phyloP scores from a whole-genome alignment of 2,797 vertebrate genomes.

The Sebastes steindachneri region DNA sequence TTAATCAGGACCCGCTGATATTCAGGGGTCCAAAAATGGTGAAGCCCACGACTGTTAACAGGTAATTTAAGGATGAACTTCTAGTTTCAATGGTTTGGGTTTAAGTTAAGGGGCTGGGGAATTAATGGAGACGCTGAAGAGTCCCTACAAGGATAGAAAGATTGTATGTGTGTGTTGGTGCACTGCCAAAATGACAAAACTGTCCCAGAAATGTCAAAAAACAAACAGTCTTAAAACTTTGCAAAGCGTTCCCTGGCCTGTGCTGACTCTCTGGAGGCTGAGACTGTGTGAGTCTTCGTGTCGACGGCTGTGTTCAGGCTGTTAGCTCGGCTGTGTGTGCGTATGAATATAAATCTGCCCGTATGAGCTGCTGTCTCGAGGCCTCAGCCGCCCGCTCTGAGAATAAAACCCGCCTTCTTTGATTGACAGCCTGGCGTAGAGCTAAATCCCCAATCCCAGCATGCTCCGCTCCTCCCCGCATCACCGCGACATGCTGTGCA shows the following conservation, averaged over 20 bases:
- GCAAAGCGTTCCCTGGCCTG: conserved; percentile 7
- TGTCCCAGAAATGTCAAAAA: conserved; percentile 54
- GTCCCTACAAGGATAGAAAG: not conserved
- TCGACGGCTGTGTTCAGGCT: not conserved
- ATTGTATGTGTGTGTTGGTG: conserved; percentile 1
- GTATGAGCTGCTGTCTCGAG: not conserved
- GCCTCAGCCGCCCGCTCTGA: conserved; percentile 9
- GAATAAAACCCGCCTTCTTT: conserved; percentile 26
- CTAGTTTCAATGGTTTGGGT: not conserved
- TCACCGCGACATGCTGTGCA: not conserved
- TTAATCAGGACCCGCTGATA: not conserved
- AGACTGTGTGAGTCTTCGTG: not conserved
- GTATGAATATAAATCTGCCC: conserved; percentile 15
- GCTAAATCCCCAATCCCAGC: conserved; percentile 43
- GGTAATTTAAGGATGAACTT: not conserved
- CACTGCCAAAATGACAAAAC: conserved; percentile 32
- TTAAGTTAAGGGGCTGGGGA: not conserved
- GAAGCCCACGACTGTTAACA: not conserved
- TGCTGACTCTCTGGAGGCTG: conserved; percentile 1
- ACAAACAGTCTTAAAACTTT: conserved; percentile 46
- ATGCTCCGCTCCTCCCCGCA: conserved; percentile 36
- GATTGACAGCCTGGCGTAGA: conserved; percentile 36
- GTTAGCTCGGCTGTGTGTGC: not conserved
- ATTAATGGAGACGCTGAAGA: not conserved
- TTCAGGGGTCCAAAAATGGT: not conserved